These are phyloP conservation scores for Emesis russula DNA, from an alignment of 2,888 invertebrate species.

Conservation along the genomic window DNA sequence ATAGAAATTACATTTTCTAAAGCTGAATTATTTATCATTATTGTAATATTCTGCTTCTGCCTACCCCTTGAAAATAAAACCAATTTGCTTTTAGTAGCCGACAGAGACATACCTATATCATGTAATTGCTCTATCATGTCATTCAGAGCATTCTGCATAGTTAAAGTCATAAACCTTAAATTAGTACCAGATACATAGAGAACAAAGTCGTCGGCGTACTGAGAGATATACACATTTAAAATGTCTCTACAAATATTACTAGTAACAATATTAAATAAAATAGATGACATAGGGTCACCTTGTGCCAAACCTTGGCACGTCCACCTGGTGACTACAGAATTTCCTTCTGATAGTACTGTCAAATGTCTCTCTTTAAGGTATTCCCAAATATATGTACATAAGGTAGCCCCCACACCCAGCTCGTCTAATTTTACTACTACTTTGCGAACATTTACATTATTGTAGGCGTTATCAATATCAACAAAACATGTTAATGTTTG, in stretches of 20 bases:
- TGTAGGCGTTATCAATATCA: neutral
- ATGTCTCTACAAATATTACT: slow-evolving; percentile 3
- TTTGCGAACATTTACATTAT: neutral
- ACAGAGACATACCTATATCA: neutral
- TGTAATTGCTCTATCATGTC: neutral
- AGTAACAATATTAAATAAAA: slow-evolving; percentile 1
- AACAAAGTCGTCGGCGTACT: neutral
- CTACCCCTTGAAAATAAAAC: slow-evolving; percentile 25
- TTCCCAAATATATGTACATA: neutral
- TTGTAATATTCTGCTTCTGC: neutral
- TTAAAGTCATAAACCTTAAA: neutral
- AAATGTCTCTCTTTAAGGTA: slow-evolving; percentile 7
- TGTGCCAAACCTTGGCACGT: neutral
- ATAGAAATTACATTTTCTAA: slow-evolving; percentile 10
- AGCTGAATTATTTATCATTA: neutral
- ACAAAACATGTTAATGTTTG: neutral
- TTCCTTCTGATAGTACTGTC: neutral
- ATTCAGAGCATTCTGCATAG: neutral
- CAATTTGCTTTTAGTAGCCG: neutral
- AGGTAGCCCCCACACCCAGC: neutral
- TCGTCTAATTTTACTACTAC: neutral
- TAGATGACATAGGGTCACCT: slow-evolving; percentile 4
- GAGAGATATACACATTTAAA: neutral
- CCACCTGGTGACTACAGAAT: neutral
- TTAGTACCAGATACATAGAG: neutral